A percentile compares a stretch with the other conserved stretches of the same genome.
Evolutionary conservation across 2,113 vertebrate species (phyloP).

Genomic region (Parus major): DNA sequence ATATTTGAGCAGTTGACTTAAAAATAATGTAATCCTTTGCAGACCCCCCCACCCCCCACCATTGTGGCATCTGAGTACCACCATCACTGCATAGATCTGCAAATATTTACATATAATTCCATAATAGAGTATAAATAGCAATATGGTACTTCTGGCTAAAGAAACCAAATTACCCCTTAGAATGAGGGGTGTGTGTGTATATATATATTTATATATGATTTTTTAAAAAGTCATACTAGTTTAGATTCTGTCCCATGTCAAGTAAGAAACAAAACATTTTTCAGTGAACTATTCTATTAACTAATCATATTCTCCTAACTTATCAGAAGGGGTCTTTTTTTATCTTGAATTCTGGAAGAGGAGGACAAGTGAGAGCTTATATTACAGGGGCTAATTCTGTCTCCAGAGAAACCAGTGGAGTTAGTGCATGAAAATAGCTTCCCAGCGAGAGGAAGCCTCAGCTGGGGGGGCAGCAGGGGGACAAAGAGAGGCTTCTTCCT

Average conservation of each 20-base stretch:
- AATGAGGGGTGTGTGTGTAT: neutral
- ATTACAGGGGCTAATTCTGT: slow-evolving; percentile 45
- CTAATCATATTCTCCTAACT: neutral
- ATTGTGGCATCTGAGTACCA: slow-evolving; percentile 19
- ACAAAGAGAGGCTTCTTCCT: slow-evolving; percentile 59
- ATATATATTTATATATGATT: neutral
- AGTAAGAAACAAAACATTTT: slow-evolving; percentile 19
- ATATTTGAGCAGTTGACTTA: slow-evolving; percentile 51
- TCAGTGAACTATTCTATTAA: slow-evolving; percentile 41
- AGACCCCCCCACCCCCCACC: neutral
- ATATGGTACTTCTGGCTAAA: slow-evolving; percentile 36
- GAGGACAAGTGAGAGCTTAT: slow-evolving; percentile 40
- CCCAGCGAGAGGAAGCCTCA: slow-evolving; percentile 45
- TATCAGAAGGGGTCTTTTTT: neutral
- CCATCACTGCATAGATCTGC: slow-evolving; percentile 54
- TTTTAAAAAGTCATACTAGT: neutral
- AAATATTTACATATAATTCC: slow-evolving; percentile 53
- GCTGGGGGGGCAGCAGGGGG: neutral
- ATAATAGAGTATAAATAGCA: slow-evolving; percentile 37
- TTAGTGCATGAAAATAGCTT: slow-evolving; percentile 63
- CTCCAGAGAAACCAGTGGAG: slow-evolving; percentile 52
- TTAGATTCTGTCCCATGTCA: neutral
- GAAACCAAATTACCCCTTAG: slow-evolving; percentile 5
- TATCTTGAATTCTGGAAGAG: slow-evolving; percentile 33
- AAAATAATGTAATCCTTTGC: slow-evolving; percentile 32